Percentiles rank a stretch among this genome's conserved stretches.
These are phyloP conservation scores for Porites lobata DNA, from an alignment of 92 coral and sea anemone species.

Conservation along the genomic window DNA sequence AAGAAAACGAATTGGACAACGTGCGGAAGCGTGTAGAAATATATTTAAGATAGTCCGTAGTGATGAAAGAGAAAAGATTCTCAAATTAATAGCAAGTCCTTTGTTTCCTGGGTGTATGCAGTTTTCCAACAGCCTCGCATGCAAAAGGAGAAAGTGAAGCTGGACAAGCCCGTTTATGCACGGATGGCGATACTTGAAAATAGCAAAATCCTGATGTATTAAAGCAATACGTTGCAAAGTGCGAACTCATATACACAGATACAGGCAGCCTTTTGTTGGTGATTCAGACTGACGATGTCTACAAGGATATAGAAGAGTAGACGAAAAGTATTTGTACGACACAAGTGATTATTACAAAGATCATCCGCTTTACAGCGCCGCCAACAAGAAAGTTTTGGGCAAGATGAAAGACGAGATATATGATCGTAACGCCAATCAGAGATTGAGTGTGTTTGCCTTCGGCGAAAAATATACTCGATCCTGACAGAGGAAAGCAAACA, in stretches of 20 bases:
- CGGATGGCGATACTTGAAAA: conserved; percentile 46
- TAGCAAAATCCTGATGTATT: conserved; percentile 44
- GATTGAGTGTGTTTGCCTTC: conserved; percentile 47
- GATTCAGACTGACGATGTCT: conserved; percentile 34
- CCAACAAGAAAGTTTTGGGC: conserved; percentile 60
- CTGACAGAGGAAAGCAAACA: background rate
- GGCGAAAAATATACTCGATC: conserved; percentile 55
- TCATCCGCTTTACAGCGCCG: conserved; percentile 18
- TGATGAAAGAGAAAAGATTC: conserved; percentile 15
- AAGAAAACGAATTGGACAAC: conserved; percentile 23
- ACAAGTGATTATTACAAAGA: conserved; percentile 55
- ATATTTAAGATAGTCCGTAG: background rate
- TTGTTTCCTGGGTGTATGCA: background rate
- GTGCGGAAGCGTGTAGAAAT: conserved; percentile 5
- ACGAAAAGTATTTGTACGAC: conserved; percentile 23
- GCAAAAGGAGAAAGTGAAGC: background rate
- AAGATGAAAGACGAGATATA: conserved; percentile 50
- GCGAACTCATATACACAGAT: conserved; percentile 52
- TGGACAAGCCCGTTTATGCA: conserved; percentile 44
- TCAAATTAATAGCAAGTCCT: conserved; percentile 27
- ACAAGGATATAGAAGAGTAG: conserved; percentile 14
- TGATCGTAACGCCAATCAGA: conserved; percentile 13
- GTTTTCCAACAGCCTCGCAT: conserved; percentile 26
- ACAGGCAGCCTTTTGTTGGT: conserved; percentile 45
- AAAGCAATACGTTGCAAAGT: conserved; percentile 15